Conservation (phyloP, 2,113 vertebrate species). For the Tragelaphus strepsiceros region DNA sequence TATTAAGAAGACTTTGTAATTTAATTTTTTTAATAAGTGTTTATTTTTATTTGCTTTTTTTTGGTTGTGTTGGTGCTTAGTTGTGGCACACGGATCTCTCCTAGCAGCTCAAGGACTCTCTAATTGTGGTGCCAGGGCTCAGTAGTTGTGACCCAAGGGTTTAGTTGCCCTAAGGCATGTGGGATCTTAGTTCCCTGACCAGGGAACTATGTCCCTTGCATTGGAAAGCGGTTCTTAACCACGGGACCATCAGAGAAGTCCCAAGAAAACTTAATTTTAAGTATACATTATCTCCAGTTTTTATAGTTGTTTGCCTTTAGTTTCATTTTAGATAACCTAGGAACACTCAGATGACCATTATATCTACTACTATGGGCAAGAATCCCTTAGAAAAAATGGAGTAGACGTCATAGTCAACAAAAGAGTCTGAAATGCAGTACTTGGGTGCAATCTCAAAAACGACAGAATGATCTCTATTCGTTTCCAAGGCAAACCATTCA, state of each 20-base stretch:
- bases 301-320: conserved; percentile 4
- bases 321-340: neutral
- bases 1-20: neutral
- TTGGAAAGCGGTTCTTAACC: neutral
- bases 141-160: neutral
- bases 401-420: neutral
- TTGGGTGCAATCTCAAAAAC: neutral
- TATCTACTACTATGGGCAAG: neutral
- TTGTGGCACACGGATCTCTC: neutral
- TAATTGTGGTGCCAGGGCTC: neutral
- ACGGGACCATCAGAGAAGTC: neutral
- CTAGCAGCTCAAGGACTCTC: neutral
- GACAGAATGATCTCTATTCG: neutral
- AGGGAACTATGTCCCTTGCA: neutral
- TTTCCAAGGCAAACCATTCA: neutral
- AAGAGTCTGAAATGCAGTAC: neutral
- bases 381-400: neutral
- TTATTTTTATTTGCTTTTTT: neutral
- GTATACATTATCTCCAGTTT: neutral
- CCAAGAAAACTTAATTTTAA: neutral
- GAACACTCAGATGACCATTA: neutral
- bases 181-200: neutral
- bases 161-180: neutral
- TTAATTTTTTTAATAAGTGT: neutral
- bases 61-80: neutral